Evolutionary conservation across 1,140 invertebrate species (phyloP), one percentile per base, ranked within the genome.

Genomic region (Drosophila pseudoananassae): DNA sequence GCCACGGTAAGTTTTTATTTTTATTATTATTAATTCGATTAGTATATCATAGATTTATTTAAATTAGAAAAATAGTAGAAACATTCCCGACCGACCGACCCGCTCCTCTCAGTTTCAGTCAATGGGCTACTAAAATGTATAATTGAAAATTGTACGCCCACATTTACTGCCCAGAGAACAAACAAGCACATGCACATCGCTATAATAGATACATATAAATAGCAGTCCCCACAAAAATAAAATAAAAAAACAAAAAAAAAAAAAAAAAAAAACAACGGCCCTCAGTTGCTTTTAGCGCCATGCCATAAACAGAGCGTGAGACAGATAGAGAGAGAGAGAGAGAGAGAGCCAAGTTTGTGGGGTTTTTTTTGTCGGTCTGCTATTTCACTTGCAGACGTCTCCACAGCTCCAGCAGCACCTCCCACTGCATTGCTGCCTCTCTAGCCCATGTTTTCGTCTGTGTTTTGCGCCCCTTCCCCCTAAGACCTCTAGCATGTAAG

Each of bases 111-210:
- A 43, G 38, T 43, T 69, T 63, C 57, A 84, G 76, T 80, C 80
- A 79, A 80, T 83, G 70, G 78, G 76, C 75, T 66, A 79, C 76
- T 84, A 83, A 83, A 83, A 85, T 85, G 72, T 85, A 84, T 84
- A 84, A 84, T 84, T 84, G 77, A 81, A 84, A 84, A 79, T 85
- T 80, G 58, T 69, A 80, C 80, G 80, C 81, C 81, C 80, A 79
- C 80, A 84, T 80, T 75, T 75, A 75, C 76, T 78, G 49, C 61
- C 66, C 53, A 71, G 51, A 43, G 45, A 66, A 56, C 31, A 56
- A 55, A 40, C 31, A 53, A 36, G 63, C 69, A 78, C 68, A 72
- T 51, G 27, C 47, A 36, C 51, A 58, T 50, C 58, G 15, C 63
- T 47, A 63, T 31, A 51, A 66, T 38, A 64, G 40, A 78, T 43